A percentile compares a stretch with the other conserved stretches of the same genome.
Conservation (phyloP, 1,140 invertebrate genomes). For the Stenopsyche tienmushanensis region DNA sequence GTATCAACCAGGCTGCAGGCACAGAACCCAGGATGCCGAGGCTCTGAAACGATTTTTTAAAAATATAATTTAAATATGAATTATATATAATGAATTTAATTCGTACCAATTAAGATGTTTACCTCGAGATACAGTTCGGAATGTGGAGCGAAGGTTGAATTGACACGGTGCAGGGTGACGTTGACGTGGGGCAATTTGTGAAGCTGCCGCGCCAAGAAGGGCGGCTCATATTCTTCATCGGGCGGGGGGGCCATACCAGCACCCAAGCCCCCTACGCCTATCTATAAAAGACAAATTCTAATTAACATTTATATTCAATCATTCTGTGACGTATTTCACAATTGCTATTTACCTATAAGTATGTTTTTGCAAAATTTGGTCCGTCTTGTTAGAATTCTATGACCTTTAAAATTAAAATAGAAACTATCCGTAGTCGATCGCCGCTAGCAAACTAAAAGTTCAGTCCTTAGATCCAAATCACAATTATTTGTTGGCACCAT, state of each 20-base stretch:
- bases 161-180: constrained; percentile 83
- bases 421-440: not conserved
- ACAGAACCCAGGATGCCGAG: constrained; percentile 87
- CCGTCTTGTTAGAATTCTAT: not conserved
- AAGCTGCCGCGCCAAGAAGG: constrained; percentile 79
- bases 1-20: constrained; percentile 85
- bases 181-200: constrained; percentile 85
- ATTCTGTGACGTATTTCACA: too few relatives aligned
- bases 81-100: not conserved
- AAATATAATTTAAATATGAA: constrained; percentile 19
- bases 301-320: too few relatives aligned
- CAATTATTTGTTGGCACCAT: constrained; percentile 1
- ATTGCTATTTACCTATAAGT: constrained; percentile 6
- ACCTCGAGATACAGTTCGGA: constrained; percentile 90
- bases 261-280: constrained; percentile 27
- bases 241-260: constrained; percentile 43
- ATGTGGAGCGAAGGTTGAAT: constrained; percentile 86
- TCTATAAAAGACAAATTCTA: not conserved
- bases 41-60: constrained; percentile 73
- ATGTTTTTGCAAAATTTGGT: constrained; percentile 4
- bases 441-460: not conserved
- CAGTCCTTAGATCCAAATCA: not conserved
- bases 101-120: constrained; percentile 41
- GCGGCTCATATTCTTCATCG: constrained; percentile 75
- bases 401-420: not conserved